phyloP scores from a whole-genome alignment of 2,888 invertebrate genomes.

The Melikaiella ostensackeni region DNA sequence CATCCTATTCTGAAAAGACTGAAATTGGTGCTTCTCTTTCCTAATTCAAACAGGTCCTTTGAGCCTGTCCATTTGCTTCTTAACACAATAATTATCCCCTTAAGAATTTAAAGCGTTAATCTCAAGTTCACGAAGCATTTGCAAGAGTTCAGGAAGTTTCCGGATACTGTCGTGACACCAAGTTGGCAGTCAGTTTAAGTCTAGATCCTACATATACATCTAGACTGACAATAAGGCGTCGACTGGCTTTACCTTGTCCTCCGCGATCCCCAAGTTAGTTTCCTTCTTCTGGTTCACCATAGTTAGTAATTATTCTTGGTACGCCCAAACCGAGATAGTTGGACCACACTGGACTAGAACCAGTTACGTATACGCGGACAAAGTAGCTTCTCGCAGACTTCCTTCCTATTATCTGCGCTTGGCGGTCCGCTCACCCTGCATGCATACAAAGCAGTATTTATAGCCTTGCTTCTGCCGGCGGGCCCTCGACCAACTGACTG shows the following conservation, averaged over 20 bases:
- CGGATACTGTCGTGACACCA: conserved; percentile 24
- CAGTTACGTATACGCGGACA: conserved; percentile 47
- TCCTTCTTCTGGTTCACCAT: conserved; percentile 45
- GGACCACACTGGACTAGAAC: conserved; percentile 45
- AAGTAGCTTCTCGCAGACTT: conserved; percentile 62
- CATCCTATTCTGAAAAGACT: too few relatives aligned
- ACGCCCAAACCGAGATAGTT: conserved; percentile 46
- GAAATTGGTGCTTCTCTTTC: too few relatives aligned
- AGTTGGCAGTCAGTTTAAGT: conserved; percentile 49
- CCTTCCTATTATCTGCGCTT: conserved; percentile 67
- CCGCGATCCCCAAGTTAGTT: conserved; percentile 49
- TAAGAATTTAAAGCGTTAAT: neutral
- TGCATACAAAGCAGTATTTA: conserved; percentile 72
- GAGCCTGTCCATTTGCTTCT: neutral
- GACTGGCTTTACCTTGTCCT: conserved; percentile 40
- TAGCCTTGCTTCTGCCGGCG: conserved; percentile 50
- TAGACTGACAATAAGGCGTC: conserved; percentile 41
- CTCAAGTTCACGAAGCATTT: neutral
- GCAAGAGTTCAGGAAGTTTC: conserved; percentile 14
- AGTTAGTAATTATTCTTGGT: conserved; percentile 48
- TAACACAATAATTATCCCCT: neutral
- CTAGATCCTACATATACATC: conserved; percentile 32
- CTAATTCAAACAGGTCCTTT: neutral
- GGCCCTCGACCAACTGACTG: conserved; percentile 36
- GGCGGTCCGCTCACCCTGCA: conserved; percentile 57